phyloP scores from a whole-genome alignment of 2,113 vertebrate genomes.

The Rhagologus leucostigma region DNA sequence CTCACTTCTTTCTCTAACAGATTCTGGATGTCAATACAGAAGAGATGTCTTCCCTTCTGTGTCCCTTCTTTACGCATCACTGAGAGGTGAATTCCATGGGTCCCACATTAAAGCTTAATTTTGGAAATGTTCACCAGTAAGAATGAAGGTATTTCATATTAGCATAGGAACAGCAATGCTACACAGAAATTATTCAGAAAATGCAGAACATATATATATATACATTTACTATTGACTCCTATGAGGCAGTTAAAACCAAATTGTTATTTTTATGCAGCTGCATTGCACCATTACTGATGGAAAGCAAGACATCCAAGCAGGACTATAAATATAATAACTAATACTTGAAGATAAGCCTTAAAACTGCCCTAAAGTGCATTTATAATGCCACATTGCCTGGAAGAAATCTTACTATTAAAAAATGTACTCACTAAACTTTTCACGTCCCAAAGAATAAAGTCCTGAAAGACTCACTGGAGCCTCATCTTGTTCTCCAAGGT shows the following conservation, averaged over 20 bases:
- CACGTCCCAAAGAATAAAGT: background rate
- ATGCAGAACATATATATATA: background rate
- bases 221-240: background rate
- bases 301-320: background rate
- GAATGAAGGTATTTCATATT: background rate
- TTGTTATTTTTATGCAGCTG: background rate
- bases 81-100: background rate
- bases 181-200: background rate
- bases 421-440: background rate
- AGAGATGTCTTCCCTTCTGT: background rate
- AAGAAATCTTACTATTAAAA: background rate
- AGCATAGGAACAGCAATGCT: background rate
- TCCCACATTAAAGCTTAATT: background rate
- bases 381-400: background rate
- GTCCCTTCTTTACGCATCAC: fast-evolving
- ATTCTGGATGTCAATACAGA: background rate
- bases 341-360: background rate
- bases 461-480: background rate
- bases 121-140: background rate
- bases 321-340: background rate
- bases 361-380: background rate
- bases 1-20: background rate
- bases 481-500: background rate
- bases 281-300: background rate
- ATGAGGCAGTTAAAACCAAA: background rate